A percentile compares a stretch with the other conserved stretches of the same genome.
These are phyloP conservation scores for Hemiprocne comata DNA, from an alignment of 2,113 vertebrate species.

Conservation along the genomic window DNA sequence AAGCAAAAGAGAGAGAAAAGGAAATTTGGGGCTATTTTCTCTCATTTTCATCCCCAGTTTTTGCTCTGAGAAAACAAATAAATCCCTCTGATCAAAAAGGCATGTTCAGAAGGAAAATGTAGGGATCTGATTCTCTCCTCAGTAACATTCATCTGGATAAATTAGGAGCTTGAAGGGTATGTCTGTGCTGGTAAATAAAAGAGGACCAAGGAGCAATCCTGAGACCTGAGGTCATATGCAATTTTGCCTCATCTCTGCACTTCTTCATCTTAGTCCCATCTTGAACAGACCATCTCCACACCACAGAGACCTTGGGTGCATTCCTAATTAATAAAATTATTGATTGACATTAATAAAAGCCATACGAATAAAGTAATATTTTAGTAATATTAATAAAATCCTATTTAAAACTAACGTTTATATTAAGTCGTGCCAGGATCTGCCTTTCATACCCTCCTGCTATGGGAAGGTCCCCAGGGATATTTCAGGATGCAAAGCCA, in stretches of 20 bases:
- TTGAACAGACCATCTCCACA: not conserved
- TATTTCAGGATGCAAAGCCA: not conserved
- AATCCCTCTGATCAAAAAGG: not conserved
- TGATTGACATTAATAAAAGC: too few relatives aligned
- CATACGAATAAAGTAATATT: too few relatives aligned
- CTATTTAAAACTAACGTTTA: too few relatives aligned
- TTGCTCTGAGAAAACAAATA: not conserved
- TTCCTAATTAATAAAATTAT: too few relatives aligned
- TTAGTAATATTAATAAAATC: too few relatives aligned
- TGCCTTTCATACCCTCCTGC: not conserved
- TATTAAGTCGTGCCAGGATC: too few relatives aligned
- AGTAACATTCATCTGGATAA: not conserved
- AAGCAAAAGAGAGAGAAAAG: not conserved
- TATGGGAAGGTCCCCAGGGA: not conserved
- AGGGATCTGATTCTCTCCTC: not conserved
- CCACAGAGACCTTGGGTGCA: not conserved
- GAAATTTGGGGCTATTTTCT: not conserved
- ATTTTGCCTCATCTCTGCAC: not conserved
- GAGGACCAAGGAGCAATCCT: not conserved
- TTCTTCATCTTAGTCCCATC: not conserved
- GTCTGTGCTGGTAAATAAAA: not conserved
- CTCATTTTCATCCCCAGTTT: not conserved
- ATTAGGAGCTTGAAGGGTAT: not conserved
- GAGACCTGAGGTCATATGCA: too few relatives aligned
- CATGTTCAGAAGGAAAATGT: not conserved